Conservation (phyloP, 2,113 vertebrate genomes). For the Muntiacus reevesi region DNA sequence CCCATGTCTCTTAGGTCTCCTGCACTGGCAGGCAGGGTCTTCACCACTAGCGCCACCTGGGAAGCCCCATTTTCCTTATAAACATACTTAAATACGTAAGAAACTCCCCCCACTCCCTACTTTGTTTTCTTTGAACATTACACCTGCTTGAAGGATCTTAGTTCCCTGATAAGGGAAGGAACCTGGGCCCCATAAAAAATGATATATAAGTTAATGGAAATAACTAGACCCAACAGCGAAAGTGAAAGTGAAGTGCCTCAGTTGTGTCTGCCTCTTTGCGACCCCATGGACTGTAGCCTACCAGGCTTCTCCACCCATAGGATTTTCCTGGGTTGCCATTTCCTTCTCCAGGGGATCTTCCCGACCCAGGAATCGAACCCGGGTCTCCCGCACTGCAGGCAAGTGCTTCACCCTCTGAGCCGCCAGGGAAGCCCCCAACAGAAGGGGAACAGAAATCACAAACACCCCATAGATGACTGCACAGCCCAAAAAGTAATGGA, state of each 20-base stretch:
- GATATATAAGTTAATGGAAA: neutral
- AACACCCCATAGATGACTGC: neutral
- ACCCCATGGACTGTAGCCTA: no score
- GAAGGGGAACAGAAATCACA: neutral
- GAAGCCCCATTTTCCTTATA: neutral
- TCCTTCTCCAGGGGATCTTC: neutral
- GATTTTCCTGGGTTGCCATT: neutral
- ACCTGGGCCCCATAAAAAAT: neutral
- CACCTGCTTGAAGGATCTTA: neutral
- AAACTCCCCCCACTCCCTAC: neutral
- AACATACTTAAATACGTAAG: neutral
- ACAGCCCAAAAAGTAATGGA: neutral
- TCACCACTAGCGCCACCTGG: neutral
- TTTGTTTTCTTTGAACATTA: neutral
- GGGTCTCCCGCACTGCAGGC: rapidly evolving
- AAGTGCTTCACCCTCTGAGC: neutral
- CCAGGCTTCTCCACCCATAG: no score
- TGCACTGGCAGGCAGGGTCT: neutral
- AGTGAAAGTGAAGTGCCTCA: no score
- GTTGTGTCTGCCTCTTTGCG: no score
- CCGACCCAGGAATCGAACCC: neutral
- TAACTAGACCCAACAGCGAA: neutral
- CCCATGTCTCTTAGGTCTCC: neutral
- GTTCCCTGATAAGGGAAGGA: neutral
- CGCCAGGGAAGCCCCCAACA: no score